phyloP scores from a whole-genome alignment of 2,113 vertebrate genomes.

The Aramus guarauna region DNA sequence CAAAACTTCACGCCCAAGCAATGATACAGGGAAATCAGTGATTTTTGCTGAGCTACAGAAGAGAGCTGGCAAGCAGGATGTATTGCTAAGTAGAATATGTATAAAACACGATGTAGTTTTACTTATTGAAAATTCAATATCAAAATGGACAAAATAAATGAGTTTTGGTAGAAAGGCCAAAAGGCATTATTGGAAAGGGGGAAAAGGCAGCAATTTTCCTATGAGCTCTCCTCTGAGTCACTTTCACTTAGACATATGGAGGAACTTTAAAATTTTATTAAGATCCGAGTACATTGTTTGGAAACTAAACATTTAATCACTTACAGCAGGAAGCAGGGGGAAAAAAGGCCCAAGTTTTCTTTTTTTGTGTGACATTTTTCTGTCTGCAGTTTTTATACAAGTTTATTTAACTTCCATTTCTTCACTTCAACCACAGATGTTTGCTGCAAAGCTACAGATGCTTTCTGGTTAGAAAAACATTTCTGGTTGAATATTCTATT shows the following conservation, averaged over 20 bases:
- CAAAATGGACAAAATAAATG: neutral
- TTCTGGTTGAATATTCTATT: neutral
- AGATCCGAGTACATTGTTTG: neutral
- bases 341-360: neutral
- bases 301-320: conserved; percentile 31
- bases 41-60: neutral
- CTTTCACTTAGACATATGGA: neutral
- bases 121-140: neutral
- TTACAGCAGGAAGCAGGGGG: neutral
- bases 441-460: neutral
- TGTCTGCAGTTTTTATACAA: neutral
- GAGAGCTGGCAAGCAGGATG: neutral
- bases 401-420: neutral
- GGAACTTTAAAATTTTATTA: conserved; percentile 4
- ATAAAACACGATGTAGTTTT: neutral
- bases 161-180: neutral
- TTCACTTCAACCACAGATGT: neutral
- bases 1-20: neutral
- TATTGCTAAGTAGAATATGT: neutral
- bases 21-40: neutral
- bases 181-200: neutral
- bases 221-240: neutral
- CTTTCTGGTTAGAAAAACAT: neutral
- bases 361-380: neutral
- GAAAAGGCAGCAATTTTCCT: neutral